A percentile compares a stretch with the other conserved stretches of the same genome.
Evolutionary conservation across 2,113 vertebrate species (phyloP).

Genomic region (Daubentonia madagascariensis): DNA sequence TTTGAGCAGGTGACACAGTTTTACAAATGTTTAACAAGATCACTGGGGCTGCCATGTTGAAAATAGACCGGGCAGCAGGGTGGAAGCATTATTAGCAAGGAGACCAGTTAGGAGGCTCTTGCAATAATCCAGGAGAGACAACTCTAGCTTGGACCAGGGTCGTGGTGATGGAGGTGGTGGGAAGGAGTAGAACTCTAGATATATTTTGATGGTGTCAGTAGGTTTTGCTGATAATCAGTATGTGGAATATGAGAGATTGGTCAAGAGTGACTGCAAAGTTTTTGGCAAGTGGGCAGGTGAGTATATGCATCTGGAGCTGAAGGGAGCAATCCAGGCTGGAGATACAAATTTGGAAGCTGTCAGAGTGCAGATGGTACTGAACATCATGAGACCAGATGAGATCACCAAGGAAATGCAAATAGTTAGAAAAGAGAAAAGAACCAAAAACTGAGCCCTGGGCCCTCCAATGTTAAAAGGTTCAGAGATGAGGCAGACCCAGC

Average conservation of each 20-base stretch:
- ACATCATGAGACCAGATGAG: neutral
- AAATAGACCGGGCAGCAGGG: neutral
- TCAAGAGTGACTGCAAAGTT: neutral
- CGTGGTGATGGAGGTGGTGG: neutral
- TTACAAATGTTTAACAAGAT: neutral
- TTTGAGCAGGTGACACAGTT: neutral
- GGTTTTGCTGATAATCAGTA: neutral
- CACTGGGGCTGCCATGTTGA: neutral
- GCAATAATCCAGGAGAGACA: neutral
- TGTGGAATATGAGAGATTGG: neutral
- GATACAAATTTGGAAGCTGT: neutral
- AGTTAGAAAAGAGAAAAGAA: neutral
- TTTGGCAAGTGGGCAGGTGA: neutral
- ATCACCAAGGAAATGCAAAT: neutral
- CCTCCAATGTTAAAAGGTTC: neutral
- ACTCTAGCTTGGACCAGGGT: neutral
- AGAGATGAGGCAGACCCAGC: neutral
- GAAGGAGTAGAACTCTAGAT: neutral
- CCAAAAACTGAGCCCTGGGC: neutral
- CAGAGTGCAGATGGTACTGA: neutral
- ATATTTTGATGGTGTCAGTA: neutral
- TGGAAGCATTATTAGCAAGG: neutral
- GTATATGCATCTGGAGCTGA: neutral
- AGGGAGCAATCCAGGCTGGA: neutral
- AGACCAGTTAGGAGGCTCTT: neutral